These are phyloP conservation scores for Sepioteuthis lessoniana DNA, from an alignment of 2,888 invertebrate species.

Conservation along the genomic window DNA sequence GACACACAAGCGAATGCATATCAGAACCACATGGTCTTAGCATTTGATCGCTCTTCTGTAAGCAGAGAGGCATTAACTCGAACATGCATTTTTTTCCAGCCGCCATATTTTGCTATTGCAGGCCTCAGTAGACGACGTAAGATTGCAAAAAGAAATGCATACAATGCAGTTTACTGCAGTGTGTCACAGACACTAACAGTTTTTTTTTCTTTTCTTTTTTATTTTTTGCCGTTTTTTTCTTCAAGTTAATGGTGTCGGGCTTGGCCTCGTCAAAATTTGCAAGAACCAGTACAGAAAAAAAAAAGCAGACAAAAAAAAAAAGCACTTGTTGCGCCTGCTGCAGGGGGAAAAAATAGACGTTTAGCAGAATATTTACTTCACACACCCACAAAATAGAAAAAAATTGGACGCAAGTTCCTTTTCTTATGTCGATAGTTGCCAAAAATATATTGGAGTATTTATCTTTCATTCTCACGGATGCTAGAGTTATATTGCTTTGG, in stretches of 20 bases:
- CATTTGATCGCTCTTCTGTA: not conserved
- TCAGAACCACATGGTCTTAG: not conserved
- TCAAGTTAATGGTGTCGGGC: not conserved
- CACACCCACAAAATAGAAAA: too few relatives aligned
- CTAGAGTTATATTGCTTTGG: too few relatives aligned
- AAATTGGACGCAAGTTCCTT: too few relatives aligned
- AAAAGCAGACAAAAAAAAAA: too few relatives aligned
- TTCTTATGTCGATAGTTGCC: too few relatives aligned
- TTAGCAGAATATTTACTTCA: too few relatives aligned
- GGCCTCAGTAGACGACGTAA: not conserved
- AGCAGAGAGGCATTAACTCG: not conserved
- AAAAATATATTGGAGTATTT: too few relatives aligned
- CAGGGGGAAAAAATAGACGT: too few relatives aligned
- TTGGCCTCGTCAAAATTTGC: not conserved
- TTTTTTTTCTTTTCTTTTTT: too few relatives aligned
- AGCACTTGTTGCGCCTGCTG: too few relatives aligned
- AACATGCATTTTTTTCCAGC: not conserved
- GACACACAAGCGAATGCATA: not conserved
- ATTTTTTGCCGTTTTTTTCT: not conserved
- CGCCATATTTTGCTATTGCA: not conserved
- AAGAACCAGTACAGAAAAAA: too few relatives aligned
- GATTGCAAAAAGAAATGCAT: not conserved
- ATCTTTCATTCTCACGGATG: too few relatives aligned
- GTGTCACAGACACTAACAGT: not conserved
- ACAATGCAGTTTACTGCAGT: not conserved